Percentiles rank a stretch among this genome's conserved stretches.
Evolutionary conservation across 2,113 vertebrate genomes (phyloP).

Genomic region (Thamnophis sirtalis): DNA sequence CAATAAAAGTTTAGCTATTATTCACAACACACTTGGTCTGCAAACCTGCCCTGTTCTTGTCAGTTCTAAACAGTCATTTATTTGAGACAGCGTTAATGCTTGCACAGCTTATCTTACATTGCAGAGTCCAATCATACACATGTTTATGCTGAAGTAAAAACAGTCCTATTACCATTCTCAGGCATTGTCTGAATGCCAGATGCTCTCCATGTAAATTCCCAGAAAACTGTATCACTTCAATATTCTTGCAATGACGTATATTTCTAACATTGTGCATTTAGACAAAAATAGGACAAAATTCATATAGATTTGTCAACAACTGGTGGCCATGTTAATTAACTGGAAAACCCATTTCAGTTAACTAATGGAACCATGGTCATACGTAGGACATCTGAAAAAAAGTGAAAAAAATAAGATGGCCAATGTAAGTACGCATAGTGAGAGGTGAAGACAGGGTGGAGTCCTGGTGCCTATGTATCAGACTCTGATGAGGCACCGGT

Average conservation of each 20-base stretch:
- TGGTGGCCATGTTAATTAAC: neutral
- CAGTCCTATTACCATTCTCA: neutral
- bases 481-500: neutral
- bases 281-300: neutral
- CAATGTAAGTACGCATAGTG: neutral
- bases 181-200: neutral
- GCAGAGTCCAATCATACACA: neutral
- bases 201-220: neutral
- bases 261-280: neutral
- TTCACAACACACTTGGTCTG: neutral
- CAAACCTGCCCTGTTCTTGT: neutral
- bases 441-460: neutral
- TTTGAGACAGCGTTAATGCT: neutral
- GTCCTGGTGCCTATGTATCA: neutral
- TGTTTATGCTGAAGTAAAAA: constrained; percentile 2
- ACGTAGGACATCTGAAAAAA: neutral
- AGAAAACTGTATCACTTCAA: neutral
- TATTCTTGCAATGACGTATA: neutral
- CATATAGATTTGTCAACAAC: neutral
- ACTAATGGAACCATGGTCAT: neutral
- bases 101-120: neutral
- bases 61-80: neutral
- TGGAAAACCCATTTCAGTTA: neutral
- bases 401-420: neutral
- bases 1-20: neutral